Evolutionary conservation across 2,797 vertebrate species (phyloP).

Genomic region (Delichon dasypus): DNA sequence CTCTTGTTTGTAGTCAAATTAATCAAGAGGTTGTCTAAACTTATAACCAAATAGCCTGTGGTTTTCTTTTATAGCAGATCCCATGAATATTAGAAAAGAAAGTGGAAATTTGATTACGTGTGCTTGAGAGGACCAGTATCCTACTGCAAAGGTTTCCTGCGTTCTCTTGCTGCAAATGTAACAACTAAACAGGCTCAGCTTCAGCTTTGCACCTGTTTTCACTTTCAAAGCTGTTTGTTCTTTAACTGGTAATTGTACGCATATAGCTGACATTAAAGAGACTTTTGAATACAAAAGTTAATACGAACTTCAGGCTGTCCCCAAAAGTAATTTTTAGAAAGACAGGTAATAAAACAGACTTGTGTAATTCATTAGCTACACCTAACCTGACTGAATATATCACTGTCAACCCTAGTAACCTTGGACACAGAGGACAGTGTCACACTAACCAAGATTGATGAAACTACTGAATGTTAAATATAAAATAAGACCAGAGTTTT

Average conservation of each 20-base stretch:
- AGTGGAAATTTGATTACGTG: not conserved
- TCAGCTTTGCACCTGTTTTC: not conserved
- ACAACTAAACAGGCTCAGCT: not conserved
- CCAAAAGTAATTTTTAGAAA: slow-evolving; percentile 19
- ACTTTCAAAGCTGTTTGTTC: not conserved
- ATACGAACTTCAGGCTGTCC: not conserved
- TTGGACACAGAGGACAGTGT: not conserved
- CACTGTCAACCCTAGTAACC: slow-evolving; percentile 26
- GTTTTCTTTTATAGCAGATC: not conserved
- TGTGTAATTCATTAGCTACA: slow-evolving; percentile 28
- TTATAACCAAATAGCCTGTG: not conserved
- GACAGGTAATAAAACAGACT: slow-evolving; percentile 20
- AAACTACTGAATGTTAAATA: slow-evolving; percentile 31
- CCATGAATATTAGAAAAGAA: not conserved
- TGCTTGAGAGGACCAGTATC: not conserved
- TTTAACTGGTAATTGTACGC: not conserved
- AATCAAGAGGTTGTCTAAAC: not conserved
- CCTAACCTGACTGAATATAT: slow-evolving; percentile 22
- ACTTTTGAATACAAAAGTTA: not conserved
- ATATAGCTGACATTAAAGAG: not conserved
- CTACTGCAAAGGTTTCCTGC: not conserved
- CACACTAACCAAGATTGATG: slow-evolving; percentile 36
- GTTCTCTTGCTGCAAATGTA: not conserved
- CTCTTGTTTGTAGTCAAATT: not conserved
- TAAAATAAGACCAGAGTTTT: slow-evolving; percentile 19